Evolutionary conservation across 2,888 invertebrate species (phyloP).

Genomic region (Drosophila paranaensis): DNA sequence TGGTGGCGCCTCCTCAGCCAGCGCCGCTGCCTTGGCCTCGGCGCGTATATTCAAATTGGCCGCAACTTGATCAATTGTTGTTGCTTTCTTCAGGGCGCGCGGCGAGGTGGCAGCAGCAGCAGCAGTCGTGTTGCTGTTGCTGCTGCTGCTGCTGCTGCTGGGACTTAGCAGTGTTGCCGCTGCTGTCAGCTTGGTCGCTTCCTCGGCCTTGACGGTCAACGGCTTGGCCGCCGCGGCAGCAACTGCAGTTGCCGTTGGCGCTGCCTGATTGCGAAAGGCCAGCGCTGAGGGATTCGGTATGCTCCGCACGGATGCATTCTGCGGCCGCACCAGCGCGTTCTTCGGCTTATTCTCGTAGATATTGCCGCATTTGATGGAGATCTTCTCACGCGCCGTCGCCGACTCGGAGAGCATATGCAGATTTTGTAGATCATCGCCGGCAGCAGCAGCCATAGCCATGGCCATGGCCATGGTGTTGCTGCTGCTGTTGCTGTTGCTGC

Average conservation of each 20-base stretch:
- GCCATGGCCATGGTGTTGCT: neutral
- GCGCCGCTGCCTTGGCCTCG: constrained; percentile 77
- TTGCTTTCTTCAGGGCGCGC: constrained; percentile 78
- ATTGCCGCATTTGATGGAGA: constrained; percentile 74
- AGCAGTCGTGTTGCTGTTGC: constrained; percentile 18
- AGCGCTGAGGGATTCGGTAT: constrained; percentile 88
- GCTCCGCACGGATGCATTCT: constrained; percentile 87
- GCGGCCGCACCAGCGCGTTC: constrained; percentile 81
- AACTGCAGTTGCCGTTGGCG: constrained; percentile 37
- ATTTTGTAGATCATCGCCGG: constrained; percentile 85
- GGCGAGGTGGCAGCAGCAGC: constrained; percentile 58
- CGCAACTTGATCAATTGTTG: constrained; percentile 84
- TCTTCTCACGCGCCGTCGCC: constrained; percentile 83
- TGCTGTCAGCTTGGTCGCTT: constrained; percentile 40
- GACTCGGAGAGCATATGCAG: constrained; percentile 86
- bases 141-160: constrained; percentile 46
- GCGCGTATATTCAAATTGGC: constrained; percentile 84
- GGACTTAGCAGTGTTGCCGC: constrained; percentile 43
- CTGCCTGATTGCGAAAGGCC: constrained; percentile 86
- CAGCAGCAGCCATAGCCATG: neutral
- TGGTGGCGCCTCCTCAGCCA: constrained; percentile 60
- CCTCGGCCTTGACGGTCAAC: constrained; percentile 45
- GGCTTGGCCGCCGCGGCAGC: constrained; percentile 38
- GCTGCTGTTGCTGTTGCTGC: neutral
- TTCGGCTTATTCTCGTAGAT: constrained; percentile 79